Conservation (phyloP, 1,140 invertebrate species). For the Leptinotarsa defecta region DNA sequence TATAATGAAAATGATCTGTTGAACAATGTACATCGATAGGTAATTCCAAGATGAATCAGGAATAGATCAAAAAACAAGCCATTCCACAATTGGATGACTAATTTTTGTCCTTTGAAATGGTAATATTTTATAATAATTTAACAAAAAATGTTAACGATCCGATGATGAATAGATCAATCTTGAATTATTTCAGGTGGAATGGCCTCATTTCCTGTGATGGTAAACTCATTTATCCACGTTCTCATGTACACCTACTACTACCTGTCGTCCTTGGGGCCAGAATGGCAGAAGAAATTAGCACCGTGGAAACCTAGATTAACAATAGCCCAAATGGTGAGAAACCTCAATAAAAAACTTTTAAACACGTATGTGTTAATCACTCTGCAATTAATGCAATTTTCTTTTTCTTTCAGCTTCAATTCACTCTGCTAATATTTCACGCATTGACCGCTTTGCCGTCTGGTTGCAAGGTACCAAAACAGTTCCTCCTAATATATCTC, state of each 20-base stretch:
- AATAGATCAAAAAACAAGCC: too few relatives aligned
- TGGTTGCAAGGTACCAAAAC: slow-evolving; percentile 61
- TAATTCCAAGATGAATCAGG: too few relatives aligned
- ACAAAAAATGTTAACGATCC: too few relatives aligned
- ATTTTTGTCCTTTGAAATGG: too few relatives aligned
- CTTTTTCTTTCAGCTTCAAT: slow-evolving; percentile 66
- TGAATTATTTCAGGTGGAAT: slow-evolving; percentile 42
- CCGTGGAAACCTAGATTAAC: slow-evolving; percentile 57
- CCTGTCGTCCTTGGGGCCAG: slow-evolving; percentile 47
- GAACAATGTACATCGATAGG: too few relatives aligned
- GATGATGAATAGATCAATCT: not conserved
- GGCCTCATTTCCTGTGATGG: slow-evolving; percentile 43
- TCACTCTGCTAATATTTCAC: slow-evolving; percentile 65
- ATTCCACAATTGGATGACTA: too few relatives aligned
- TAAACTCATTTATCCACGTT: slow-evolving; percentile 51
- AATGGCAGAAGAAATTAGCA: slow-evolving; percentile 44
- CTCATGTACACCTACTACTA: slow-evolving; percentile 57
- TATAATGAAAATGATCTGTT: too few relatives aligned
- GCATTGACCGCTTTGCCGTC: slow-evolving; percentile 61
- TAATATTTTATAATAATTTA: too few relatives aligned
- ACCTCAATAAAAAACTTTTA: not conserved
- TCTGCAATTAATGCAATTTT: not conserved
- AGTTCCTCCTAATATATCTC: slow-evolving; percentile 61
- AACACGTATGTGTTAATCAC: too few relatives aligned
- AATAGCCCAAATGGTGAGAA: slow-evolving; percentile 55